These are phyloP conservation scores for Lasius fuliginosus DNA, from an alignment of 2,888 invertebrate species.

Conservation along the genomic window DNA sequence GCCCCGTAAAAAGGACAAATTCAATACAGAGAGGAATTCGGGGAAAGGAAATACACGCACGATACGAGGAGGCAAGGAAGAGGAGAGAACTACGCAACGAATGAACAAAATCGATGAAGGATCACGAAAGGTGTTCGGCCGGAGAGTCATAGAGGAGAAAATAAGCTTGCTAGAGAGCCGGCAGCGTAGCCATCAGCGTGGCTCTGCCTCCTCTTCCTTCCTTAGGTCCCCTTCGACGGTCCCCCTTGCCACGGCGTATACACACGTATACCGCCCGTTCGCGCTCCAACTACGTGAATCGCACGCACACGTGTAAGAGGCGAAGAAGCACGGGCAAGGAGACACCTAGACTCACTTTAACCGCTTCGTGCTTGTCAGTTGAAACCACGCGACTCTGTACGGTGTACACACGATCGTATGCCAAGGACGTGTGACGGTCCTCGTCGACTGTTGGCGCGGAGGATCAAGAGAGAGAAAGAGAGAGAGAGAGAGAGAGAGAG, in stretches of 20 bases:
- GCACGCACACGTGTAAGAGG: conserved; percentile 61
- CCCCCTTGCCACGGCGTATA: conserved; percentile 61
- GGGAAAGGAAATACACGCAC: not conserved
- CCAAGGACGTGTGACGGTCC: conserved; percentile 78
- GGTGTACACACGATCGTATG: conserved; percentile 84
- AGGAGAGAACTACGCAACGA: conserved; percentile 30
- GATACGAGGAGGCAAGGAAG: not conserved
- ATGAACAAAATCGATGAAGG: conserved; percentile 56
- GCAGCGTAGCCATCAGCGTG: conserved; percentile 51
- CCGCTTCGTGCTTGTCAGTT: conserved; percentile 81
- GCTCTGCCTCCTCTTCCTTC: conserved; percentile 71
- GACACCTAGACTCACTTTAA: conserved; percentile 81
- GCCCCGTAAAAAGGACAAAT: not conserved
- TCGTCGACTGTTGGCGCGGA: conserved; percentile 57
- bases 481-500: not conserved
- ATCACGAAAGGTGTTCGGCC: conserved; percentile 46
- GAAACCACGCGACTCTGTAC: conserved; percentile 85
- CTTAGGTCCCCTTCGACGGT: conserved; percentile 69
- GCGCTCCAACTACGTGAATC: conserved; percentile 56
- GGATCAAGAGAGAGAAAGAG: conserved; percentile 8
- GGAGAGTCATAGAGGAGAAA: conserved; percentile 31
- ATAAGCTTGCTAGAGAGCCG: conserved; percentile 47
- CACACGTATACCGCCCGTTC: conserved; percentile 32
- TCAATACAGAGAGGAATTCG: not conserved
- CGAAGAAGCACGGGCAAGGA: conserved; percentile 63